Base-by-base conservation (phyloP, 2,113 vertebrate species). In the Callionymus lyra region DNA sequence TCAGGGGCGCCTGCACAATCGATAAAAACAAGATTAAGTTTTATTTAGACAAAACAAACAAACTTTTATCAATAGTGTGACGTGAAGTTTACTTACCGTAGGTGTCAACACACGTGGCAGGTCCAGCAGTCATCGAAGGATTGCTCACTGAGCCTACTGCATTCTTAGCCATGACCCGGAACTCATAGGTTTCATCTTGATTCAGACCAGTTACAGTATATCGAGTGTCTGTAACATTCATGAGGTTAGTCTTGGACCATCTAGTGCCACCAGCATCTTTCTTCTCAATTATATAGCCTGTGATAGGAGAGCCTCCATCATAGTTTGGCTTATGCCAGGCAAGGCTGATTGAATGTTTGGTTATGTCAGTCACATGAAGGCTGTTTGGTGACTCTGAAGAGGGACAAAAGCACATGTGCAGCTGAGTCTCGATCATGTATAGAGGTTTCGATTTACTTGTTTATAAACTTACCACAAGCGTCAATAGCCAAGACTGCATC, bases 401-500 rank as follows among this genome's bases (percentile, higher is more conserved):
- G 70, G 82, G 60, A 48, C 9, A 53, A 9, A 6, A 40, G 1
- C 31, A 27, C 1, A 43, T 2, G 12, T 57, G 39, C 32, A 6
- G 21, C 21, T 27, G 21, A 27, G 21, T 27, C 21, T 27, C 21
- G 8, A 27, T 5, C 21, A 27, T 27, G 21, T 27, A 4, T 5
- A 8, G 21, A 27, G 21, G 4, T 27, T 27, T 27, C n/a, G n/a
- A n/a, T 27, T 27, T 27, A 5, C n/a, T 16, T 6, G 2, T 11
- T 18, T 32, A 44, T 39, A 63, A 85, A 87, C 91, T 77, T 85
- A 99, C 95, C 95, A 53, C 95, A 99, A 34, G 95, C 86, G 73
- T 99, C 95, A 63, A 98, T 99, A 48, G 94, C 95, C 64, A 99
- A 79, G 37, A 98, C 93, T 47, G 91, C 83, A 71, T 98, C 93